Evolutionary conservation across 2,888 invertebrate species (phyloP).

Genomic region (Pasiphila rectangulata): DNA sequence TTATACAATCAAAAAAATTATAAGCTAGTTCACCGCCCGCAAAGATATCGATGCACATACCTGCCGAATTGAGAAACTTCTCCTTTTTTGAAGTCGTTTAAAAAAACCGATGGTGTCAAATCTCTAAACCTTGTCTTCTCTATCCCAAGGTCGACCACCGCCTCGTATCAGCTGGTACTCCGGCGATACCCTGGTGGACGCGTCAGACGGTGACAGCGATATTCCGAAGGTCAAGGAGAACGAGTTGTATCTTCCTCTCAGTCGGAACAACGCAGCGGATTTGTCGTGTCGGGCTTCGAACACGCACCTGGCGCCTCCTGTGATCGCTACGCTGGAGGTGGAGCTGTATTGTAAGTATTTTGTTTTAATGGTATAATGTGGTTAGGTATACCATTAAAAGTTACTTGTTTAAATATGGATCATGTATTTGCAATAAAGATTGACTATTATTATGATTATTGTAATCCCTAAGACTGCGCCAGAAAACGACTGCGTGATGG

Average conservation of each 20-base stretch:
- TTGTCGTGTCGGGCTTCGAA: slow-evolving; percentile 88
- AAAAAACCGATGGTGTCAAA: neutral
- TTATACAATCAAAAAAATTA: too few relatives aligned
- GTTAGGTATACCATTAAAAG: too few relatives aligned
- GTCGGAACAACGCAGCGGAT: slow-evolving; percentile 84
- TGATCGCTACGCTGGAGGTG: slow-evolving; percentile 84
- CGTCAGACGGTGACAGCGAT: slow-evolving; percentile 84
- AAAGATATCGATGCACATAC: too few relatives aligned
- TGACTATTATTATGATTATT: too few relatives aligned
- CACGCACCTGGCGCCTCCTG: slow-evolving; percentile 85
- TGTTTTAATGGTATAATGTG: neutral
- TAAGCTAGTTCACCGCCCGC: too few relatives aligned
- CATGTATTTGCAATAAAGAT: too few relatives aligned
- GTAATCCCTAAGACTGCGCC: too few relatives aligned
- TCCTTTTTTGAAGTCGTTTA: neutral
- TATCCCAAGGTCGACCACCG: slow-evolving; percentile 85
- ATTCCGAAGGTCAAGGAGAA: slow-evolving; percentile 85
- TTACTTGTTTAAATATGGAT: too few relatives aligned
- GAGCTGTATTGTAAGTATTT: slow-evolving; percentile 86
- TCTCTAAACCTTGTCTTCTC: too few relatives aligned
- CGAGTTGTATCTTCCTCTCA: slow-evolving; percentile 84
- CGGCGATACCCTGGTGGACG: slow-evolving; percentile 86
- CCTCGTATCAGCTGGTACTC: slow-evolving; percentile 90
- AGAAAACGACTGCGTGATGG: too few relatives aligned
- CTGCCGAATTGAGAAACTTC: neutral